Conservation (phyloP, 2,888 invertebrate genomes). For the Alviniconcha strummeri region DNA sequence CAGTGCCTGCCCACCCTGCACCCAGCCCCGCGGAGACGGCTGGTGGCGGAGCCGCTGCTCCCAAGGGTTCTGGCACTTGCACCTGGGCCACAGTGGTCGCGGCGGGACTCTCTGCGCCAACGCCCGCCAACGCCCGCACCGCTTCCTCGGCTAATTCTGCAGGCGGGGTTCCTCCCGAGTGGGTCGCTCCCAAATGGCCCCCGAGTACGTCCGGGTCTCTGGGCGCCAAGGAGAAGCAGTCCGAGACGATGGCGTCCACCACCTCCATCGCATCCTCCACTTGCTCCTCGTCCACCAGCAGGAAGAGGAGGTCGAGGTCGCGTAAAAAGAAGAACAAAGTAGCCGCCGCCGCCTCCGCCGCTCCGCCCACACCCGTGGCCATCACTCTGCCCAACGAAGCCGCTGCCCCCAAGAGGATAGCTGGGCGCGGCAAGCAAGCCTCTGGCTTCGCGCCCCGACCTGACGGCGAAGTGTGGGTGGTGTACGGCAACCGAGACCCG, state of each 20-base stretch:
- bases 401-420: background rate
- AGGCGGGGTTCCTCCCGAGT: too few relatives aligned
- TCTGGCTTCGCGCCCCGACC: background rate
- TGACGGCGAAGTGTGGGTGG: constrained; percentile 19
- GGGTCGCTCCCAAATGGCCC: too few relatives aligned
- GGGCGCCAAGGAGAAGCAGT: constrained; percentile 6
- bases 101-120: background rate
- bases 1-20: background rate
- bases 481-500: constrained; percentile 28
- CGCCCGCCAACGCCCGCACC: too few relatives aligned
- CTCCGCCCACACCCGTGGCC: background rate
- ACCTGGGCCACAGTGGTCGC: background rate
- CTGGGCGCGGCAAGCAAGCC: background rate
- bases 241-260: constrained; percentile 12
- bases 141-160: too few relatives aligned
- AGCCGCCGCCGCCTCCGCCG: background rate
- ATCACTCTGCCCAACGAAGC: background rate
- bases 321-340: background rate
- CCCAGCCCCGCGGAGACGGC: too few relatives aligned
- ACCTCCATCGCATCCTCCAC: constrained; percentile 6
- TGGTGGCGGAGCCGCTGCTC: background rate
- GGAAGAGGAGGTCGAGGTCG: background rate
- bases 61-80: background rate
- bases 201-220: background rate
- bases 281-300: background rate